A percentile compares a stretch with the other conserved stretches of the same genome.
Conservation (phyloP, 2,888 invertebrate genomes). For the Crioceris asparagi region DNA sequence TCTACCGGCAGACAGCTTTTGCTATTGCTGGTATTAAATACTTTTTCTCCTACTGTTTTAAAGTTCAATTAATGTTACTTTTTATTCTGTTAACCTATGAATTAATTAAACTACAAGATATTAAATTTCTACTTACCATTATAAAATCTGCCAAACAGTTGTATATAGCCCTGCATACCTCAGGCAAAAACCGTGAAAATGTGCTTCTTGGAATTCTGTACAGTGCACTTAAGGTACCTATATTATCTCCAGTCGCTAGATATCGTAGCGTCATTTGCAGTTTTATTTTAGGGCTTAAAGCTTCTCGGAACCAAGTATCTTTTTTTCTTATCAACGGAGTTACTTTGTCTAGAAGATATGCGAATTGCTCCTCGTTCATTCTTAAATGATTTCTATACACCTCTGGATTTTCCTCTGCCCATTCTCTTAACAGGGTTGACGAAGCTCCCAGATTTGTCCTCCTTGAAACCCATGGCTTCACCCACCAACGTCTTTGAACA, state of each 20-base stretch:
- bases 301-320: constrained; percentile 2
- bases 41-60: too few relatives aligned
- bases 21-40: too few relatives aligned
- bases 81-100: background rate
- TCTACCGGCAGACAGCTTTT: too few relatives aligned
- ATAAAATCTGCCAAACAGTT: constrained; percentile 1
- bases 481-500: constrained; percentile 4
- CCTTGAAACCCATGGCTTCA: background rate
- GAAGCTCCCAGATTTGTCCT: background rate
- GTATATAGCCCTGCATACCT: constrained; percentile 5
- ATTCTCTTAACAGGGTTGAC: background rate
- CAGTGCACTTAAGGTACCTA: constrained; percentile 3
- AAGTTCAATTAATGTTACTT: background rate
- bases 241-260: constrained; percentile 2
- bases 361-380: background rate
- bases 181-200: constrained; percentile 4
- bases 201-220: constrained; percentile 6
- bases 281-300: background rate
- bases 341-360: background rate
- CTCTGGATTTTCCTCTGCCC: background rate
- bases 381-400: background rate
- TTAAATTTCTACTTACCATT: constrained; percentile 1
- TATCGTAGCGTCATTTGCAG: constrained; percentile 3
- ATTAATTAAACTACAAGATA: background rate
- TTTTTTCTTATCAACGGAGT: constrained; percentile 3